Evolutionary conservation across 2,888 invertebrate genomes (phyloP).

Genomic region (Drosophila fungiperda): DNA sequence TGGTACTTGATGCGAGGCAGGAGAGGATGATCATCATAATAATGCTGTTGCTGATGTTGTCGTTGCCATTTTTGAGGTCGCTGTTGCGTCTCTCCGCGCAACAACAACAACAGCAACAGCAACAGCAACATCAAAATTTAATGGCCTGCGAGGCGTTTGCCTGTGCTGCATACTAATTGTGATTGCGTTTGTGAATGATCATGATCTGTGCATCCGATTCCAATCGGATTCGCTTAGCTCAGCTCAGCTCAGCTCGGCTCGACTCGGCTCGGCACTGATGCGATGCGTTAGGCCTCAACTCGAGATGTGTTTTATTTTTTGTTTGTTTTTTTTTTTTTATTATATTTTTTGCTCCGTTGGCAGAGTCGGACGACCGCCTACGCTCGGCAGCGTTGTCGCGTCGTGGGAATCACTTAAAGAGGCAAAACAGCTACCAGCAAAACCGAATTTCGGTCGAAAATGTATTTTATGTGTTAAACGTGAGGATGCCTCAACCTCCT

Average conservation of each 20-base stretch:
- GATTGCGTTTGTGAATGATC: slow-evolving; percentile 27
- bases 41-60: slow-evolving; percentile 35
- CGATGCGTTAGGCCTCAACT: slow-evolving; percentile 47
- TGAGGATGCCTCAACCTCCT: slow-evolving; percentile 80
- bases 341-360: not conserved
- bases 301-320: not conserved
- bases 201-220: slow-evolving; percentile 73
- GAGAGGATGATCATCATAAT: slow-evolving; percentile 33
- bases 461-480: slow-evolving; percentile 83
- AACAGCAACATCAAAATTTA: slow-evolving; percentile 49
- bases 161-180: slow-evolving; percentile 70
- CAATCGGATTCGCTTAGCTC: slow-evolving; percentile 31
- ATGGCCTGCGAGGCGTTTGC: slow-evolving; percentile 58
- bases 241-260: not conserved
- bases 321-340: not conserved
- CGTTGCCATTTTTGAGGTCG: slow-evolving; percentile 75
- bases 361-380: slow-evolving; percentile 44
- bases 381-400: slow-evolving; percentile 55
- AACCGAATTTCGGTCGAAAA: slow-evolving; percentile 75
- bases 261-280: slow-evolving; percentile 19
- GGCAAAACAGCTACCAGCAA: slow-evolving; percentile 67
- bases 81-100: slow-evolving; percentile 59
- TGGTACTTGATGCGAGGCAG: slow-evolving; percentile 76
- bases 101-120: slow-evolving; percentile 23
- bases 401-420: slow-evolving; percentile 72